Base-by-base conservation (phyloP, 2,888 invertebrate species). In the Anorthoa munda region DNA sequence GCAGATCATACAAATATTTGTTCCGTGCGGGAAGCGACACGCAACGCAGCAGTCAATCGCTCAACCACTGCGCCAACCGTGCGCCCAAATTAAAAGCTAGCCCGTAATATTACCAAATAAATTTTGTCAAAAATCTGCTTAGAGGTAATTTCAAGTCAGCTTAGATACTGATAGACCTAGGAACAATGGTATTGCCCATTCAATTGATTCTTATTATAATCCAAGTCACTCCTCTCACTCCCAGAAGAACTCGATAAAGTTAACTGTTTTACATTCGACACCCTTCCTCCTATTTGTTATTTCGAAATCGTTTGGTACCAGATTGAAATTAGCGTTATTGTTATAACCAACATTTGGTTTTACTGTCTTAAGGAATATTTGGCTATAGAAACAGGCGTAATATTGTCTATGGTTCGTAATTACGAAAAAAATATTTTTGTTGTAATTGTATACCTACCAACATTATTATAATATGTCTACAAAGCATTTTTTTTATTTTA, bases 301-400 rank as follows among this genome's bases (percentile, higher is more conserved):
- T 75, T 45, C 31, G n/a, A 51, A 51, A 21, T 26, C 31, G 15
- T 51, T 21, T 26, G 12, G 79, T 31, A 72, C 13, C 64, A 51
- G 53, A 46, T 50, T 78, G 71, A 82, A 66, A 73, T 79, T 66
- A 66, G 56, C 59, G 31, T 79, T 79, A 79, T 64, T 70, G 69
- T 83, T 61, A 83, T 56, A 13, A 39, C 9, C 55, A 13, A 39
- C 69, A 70, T 78, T 73, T 48, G 53, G 67, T 79, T 79, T 83
- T 79, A 83, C 18, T 26, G 59, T 60, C 12, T 66, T 58, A 56
- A 23, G 26, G 26, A 46, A n/a, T 53, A 51, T 68, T 66, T 61
- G 17, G 59, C 21, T 26, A 18, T 7, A 48, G 11, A 45, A 55
- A 50, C 21, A 23, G 0, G 17, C 11, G n/a, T 12, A 23, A 45